Base-by-base conservation (phyloP, 1,140 invertebrate genomes). In the Theocolax elegans region DNA sequence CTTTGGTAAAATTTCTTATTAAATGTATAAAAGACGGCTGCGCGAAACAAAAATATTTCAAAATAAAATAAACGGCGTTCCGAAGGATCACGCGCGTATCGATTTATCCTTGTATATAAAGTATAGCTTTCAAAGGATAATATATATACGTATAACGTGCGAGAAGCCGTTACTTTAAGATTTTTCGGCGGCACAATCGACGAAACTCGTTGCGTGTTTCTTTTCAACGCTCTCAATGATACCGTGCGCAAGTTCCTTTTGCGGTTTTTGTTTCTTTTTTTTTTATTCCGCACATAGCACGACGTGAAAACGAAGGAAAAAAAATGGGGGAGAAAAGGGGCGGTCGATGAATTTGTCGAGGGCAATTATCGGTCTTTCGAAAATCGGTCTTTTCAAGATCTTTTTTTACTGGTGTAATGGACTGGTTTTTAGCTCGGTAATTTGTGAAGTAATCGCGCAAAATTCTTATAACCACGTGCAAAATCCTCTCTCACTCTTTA, bases 371-470 rank as follows among this genome's bases (percentile, higher is more conserved):
- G 25, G 44, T 35, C 31, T 48, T 35, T 63, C 35, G 19, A 49
- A 35, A 64, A 27, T 21, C 2, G 48, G 19, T 40, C 38, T 60
- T 59, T 67, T 67, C 66, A n/a, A 27, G 29, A 25, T 23, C 13
- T 15, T 17, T 25, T 23, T 49, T 49, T 19, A n/a, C n/a, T n/a
- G n/a, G 19, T 42, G 38, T 46, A 66, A 44, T 42, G n/a, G 65
- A 19, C 0, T 21, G 63, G 13, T 27, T 29, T 48, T 58, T 46
- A 48, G 38, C 19, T n/a, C 63, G 31, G 44, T 46, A 67, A 67
- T 67, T 67, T 67, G 23, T 42, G 53, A 58, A 35, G 58, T 58
- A 35, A 67, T 48, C 64, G 42, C 38, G 42, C 53, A 2, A 58
- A 65, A 65, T 65, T 54, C 19, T 54, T 54, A 12, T 42, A n/a